A percentile compares a stretch with the other conserved stretches of the same genome.
These are phyloP conservation scores for Lutra lutra DNA, from an alignment of 2,797 vertebrate genomes.

Conservation along the genomic window DNA sequence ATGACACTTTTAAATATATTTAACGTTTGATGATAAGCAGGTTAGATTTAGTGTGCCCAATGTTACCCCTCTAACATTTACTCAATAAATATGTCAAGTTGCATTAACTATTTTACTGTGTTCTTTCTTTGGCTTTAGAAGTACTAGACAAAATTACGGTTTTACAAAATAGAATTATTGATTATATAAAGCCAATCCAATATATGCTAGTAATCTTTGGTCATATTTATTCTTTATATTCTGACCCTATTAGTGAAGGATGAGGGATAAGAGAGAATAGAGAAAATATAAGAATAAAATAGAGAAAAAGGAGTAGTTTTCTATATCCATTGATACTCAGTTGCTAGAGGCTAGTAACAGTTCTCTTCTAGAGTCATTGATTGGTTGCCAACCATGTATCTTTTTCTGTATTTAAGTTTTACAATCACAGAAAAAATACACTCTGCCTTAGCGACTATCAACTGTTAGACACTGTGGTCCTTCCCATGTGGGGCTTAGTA, in stretches of 20 bases:
- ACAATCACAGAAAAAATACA: background rate
- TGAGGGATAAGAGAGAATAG: background rate
- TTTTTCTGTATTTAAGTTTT: background rate
- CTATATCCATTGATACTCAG: background rate
- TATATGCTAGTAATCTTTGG: background rate
- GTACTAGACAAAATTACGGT: background rate
- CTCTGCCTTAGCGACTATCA: background rate
- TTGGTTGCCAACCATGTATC: background rate
- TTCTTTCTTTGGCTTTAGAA: slow-evolving; percentile 26
- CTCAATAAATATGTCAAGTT: background rate
- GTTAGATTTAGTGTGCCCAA: background rate
- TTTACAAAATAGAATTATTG: background rate
- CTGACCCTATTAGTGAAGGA: background rate
- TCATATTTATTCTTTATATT: background rate
- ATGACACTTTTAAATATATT: slow-evolving; percentile 55
- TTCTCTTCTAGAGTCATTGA: background rate
- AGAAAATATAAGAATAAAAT: background rate
- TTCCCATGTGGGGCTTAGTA: background rate
- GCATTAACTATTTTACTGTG: background rate
- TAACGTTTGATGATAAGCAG: background rate
- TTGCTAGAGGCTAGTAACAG: background rate
- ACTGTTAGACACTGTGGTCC: background rate
- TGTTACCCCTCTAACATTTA: background rate
- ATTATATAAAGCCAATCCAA: background rate
- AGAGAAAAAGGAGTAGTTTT: background rate